A percentile compares a stretch with the other conserved stretches of the same genome.
Evolutionary conservation across 2,113 vertebrate genomes (phyloP).

Genomic region (Ammodytes dubius): DNA sequence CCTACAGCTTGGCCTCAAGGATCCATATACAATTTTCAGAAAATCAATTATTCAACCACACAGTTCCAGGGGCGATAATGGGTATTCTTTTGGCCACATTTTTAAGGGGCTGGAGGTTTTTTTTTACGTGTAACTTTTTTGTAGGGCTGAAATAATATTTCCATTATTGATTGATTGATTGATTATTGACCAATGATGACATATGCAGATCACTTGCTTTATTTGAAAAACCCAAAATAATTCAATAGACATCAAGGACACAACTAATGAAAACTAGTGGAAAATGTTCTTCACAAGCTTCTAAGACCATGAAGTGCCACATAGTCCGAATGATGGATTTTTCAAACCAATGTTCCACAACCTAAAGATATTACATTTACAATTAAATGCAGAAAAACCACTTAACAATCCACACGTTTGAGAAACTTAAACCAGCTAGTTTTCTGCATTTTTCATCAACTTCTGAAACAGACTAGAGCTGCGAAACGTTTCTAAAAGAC

Average conservation of each 20-base stretch:
- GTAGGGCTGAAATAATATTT: background rate
- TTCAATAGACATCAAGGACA: background rate
- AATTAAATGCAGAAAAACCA: background rate
- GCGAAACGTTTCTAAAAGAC: background rate
- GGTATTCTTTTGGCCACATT: slow-evolving; percentile 19
- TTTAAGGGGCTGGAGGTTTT: background rate
- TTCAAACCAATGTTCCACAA: background rate
- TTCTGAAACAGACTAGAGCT: background rate
- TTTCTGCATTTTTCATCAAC: background rate
- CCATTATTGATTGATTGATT: background rate
- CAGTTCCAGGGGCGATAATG: slow-evolving; percentile 12
- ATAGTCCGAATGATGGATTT: background rate
- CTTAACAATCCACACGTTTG: background rate
- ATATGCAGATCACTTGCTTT: background rate
- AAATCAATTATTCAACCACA: slow-evolving; percentile 16
- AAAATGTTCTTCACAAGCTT: background rate
- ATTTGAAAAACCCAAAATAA: background rate
- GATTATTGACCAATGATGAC: background rate
- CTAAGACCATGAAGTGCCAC: background rate
- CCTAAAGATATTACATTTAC: background rate
- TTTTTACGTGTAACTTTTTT: background rate
- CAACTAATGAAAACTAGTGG: background rate
- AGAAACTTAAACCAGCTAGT: background rate
- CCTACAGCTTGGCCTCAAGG: slow-evolving; percentile 18
- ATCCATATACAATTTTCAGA: slow-evolving; percentile 29